Conservation (phyloP, 2,113 vertebrate genomes). For the Carollia perspicillata region DNA sequence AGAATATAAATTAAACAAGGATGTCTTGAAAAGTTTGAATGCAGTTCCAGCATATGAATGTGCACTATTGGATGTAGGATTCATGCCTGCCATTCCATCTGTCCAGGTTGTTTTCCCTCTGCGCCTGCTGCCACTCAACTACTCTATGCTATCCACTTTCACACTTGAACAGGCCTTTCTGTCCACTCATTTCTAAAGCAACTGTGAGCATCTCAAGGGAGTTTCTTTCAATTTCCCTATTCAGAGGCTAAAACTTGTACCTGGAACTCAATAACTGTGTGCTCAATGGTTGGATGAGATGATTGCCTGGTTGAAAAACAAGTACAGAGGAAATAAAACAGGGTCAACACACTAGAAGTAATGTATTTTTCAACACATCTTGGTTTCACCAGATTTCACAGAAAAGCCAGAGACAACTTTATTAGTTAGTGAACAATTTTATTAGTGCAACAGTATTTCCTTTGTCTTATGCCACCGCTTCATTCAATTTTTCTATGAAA, state of each 20-base stretch:
- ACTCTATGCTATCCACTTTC: not conserved
- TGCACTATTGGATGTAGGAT: not conserved
- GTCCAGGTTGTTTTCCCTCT: not conserved
- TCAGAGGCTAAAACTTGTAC: not conserved
- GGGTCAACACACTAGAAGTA: not conserved
- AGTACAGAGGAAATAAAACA: not conserved
- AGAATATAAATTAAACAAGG: not conserved
- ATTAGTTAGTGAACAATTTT: constrained; percentile 48
- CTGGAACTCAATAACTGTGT: not conserved
- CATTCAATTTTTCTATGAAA: constrained; percentile 36
- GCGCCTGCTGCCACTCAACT: accelerated
- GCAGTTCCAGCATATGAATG: not conserved
- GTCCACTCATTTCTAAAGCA: not conserved
- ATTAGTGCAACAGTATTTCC: constrained; percentile 29
- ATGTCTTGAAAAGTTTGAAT: not conserved
- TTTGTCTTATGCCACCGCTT: not conserved
- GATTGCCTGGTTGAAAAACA: not conserved
- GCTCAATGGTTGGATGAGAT: not conserved
- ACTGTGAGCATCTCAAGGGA: not conserved
- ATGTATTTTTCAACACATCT: constrained; percentile 9
- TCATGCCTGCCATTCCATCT: not conserved
- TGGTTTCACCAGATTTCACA: constrained; percentile 21
- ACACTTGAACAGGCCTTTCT: not conserved
- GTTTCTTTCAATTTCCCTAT: constrained; percentile 24
- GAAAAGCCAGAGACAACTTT: constrained; percentile 18